Evolutionary conservation across 2,888 invertebrate genomes (phyloP).

Genomic region (Craniophora ligustri): DNA sequence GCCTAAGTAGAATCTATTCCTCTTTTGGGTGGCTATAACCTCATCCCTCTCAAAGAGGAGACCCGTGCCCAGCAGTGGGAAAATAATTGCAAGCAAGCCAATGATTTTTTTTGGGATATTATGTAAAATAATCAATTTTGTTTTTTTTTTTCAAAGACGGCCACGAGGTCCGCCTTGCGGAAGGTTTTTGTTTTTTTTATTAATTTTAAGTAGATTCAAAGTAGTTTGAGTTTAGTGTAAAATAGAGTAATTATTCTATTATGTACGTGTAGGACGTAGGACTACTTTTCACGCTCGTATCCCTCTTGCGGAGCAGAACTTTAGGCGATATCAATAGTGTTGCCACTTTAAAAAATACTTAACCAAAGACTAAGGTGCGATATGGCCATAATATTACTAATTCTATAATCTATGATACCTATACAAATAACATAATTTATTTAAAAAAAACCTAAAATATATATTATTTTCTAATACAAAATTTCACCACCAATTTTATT

Average conservation of each 20-base stretch:
- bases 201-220: not conserved
- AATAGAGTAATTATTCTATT: not conserved
- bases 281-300: constrained; percentile 30
- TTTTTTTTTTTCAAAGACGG: constrained; percentile 15
- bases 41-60: no score
- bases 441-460: no score
- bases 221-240: not conserved
- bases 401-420: not conserved
- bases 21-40: no score
- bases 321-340: constrained; percentile 3
- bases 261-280: not conserved
- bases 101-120: no score
- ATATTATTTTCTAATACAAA: no score
- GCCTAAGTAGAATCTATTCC: no score
- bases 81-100: no score
- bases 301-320: constrained; percentile 28
- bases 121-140: not conserved
- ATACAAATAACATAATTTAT: no score
- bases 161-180: constrained; percentile 29
- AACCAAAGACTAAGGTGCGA: no score
- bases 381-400: not conserved
- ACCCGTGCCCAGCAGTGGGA: no score
- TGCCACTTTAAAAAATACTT: no score
- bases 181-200: constrained; percentile 14
- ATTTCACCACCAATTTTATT: no score